Conservation (phyloP, 2,888 invertebrate species). For the Oligia latruncula region DNA sequence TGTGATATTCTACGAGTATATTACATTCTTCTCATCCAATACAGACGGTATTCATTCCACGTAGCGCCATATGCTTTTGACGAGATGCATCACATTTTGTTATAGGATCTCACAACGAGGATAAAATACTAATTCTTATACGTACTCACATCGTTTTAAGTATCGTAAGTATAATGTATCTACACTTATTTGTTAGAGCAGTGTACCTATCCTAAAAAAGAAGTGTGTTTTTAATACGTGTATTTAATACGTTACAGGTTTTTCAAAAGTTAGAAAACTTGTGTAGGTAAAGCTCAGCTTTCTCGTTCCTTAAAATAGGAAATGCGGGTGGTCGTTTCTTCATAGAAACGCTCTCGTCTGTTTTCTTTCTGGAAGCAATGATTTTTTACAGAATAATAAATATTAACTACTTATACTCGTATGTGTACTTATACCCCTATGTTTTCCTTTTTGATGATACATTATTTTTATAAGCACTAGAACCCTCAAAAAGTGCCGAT, state of each 20-base stretch:
- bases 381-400: too few species aligned
- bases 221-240: not conserved
- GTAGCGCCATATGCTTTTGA: conserved; percentile 13
- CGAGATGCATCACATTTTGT: conserved; percentile 24
- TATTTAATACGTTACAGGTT: not conserved
- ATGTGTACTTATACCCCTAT: too few species aligned
- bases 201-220: not conserved
- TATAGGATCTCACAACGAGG: not conserved
- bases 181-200: too few species aligned
- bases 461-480: too few species aligned
- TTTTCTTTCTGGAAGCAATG: too few species aligned
- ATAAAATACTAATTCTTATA: conserved; percentile 14
- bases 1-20: not conserved
- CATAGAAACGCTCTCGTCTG: too few species aligned
- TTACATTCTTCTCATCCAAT: conserved; percentile 36
- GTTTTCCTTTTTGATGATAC: too few species aligned
- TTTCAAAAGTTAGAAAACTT: not conserved
- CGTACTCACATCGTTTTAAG: not conserved
- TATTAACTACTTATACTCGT: too few species aligned
- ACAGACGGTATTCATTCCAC: conserved; percentile 14
- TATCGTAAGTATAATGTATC: too few species aligned
- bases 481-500: too few species aligned
- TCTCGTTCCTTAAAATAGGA: not conserved
- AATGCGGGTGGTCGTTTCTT: too few species aligned
- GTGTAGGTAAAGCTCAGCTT: not conserved